A percentile compares a stretch with the other conserved stretches of the same genome.
phyloP scores from a whole-genome alignment of 1,140 invertebrate genomes.

The Chironomus tepperi region DNA sequence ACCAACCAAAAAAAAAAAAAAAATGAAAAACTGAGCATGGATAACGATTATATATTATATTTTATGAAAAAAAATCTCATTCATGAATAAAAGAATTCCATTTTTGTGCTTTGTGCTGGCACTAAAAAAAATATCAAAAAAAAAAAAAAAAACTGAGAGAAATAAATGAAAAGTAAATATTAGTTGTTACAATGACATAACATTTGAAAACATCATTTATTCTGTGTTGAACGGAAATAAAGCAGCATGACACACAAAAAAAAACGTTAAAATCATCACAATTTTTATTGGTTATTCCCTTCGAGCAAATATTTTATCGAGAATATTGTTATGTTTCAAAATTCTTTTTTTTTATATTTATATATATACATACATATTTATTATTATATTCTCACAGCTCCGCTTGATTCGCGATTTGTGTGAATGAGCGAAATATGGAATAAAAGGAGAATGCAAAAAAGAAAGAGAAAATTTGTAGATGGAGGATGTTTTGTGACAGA shows the following conservation, averaged over 20 bases:
- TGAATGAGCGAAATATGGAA: background rate
- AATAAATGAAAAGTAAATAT: constrained; percentile 18
- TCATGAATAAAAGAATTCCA: no score
- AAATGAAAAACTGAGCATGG: no score
- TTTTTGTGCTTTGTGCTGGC: no score
- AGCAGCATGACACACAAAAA: background rate
- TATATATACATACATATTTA: no score
- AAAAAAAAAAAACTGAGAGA: background rate
- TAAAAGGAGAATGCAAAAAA: background rate
- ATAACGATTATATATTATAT: no score
- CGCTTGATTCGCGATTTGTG: no score
- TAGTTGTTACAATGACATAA: background rate
- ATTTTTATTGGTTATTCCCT: constrained; percentile 20
- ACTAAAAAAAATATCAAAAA: background rate
- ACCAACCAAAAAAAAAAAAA: no score
- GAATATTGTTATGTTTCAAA: background rate
- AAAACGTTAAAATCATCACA: constrained; percentile 4
- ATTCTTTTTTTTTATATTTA: background rate
- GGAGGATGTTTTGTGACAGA: no score
- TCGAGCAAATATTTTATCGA: background rate
- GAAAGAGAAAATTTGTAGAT: background rate
- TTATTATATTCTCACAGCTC: no score
- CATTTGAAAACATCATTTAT: background rate
- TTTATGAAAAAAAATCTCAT: no score
- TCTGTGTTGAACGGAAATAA: background rate